A percentile compares a stretch with the other conserved stretches of the same genome.
Evolutionary conservation across 2,113 vertebrate genomes (phyloP).

Genomic region (Crotalus helleri): DNA sequence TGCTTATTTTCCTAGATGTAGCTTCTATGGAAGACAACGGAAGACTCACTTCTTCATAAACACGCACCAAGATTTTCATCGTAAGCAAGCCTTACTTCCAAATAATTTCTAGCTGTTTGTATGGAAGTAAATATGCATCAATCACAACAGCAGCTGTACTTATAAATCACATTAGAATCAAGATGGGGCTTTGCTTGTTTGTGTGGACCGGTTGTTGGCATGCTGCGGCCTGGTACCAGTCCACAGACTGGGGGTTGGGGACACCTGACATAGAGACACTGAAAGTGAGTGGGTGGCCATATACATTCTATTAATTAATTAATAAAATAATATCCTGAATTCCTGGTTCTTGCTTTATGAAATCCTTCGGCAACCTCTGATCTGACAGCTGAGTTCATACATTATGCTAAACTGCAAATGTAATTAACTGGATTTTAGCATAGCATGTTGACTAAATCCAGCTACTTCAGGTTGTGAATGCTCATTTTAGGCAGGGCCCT

Average conservation of each 20-base stretch:
- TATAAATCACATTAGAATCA: neutral
- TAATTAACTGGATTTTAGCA: neutral
- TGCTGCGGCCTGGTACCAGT: too few relatives aligned
- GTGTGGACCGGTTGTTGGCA: too few relatives aligned
- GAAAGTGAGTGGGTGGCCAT: neutral
- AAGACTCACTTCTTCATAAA: neutral
- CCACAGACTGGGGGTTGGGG: too few relatives aligned
- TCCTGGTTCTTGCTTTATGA: neutral
- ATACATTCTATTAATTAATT: neutral
- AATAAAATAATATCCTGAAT: neutral
- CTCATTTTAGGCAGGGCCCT: neutral
- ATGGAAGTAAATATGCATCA: neutral
- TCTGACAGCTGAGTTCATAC: neutral
- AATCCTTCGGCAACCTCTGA: neutral
- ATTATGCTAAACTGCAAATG: neutral
- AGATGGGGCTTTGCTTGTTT: too few relatives aligned
- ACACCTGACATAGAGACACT: neutral
- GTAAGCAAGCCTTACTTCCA: neutral
- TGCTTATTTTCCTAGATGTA: too few relatives aligned
- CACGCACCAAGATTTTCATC: neutral
- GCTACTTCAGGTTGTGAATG: neutral
- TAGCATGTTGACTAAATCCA: neutral
- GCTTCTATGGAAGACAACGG: neutral
- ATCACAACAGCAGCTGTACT: neutral
- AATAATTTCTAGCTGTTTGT: neutral